Base-by-base conservation (phyloP, 1,140 invertebrate genomes). In the Phthorimaea operculella region DNA sequence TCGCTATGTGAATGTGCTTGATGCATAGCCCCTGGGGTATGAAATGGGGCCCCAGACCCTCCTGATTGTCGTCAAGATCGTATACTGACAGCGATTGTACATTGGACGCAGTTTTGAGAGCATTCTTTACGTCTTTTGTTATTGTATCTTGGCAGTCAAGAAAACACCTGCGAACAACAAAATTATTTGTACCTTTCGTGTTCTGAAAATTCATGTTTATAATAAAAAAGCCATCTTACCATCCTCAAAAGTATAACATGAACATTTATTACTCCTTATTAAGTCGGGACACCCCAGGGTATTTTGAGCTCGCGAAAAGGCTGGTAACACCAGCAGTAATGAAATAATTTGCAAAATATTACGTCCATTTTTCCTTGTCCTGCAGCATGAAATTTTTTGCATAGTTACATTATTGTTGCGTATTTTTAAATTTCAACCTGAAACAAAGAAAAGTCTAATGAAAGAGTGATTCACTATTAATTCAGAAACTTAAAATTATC, bases 1-100 rank as follows among this genome's bases (percentile, higher is more conserved):
- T 93, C 2, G 94, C 94, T 68, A 94, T 92, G 79, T 94, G 92
- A 54, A 96, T 87, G 79, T 95, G 91, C 51, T 90, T 89, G 67
- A 96, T 93, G 59, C 90, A 89, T 44, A 91, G 88, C 60, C 90
- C 90, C 69, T 76, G 79, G 61, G 82, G 82, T 74, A 83, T 75
- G 66, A 85, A 77, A 74, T 77, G 70, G 64, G 79, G 70, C 71
- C 76, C 79, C 75, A 85, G 70, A 64, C 60, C 61, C 62, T 83
- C 76, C 64, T 83, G 77, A 57, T 72, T 76, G 59, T 72, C 72
- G 50, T 83, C 74, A 48, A 85, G 74, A 54, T 83, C 79, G 56
- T 76, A 77, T 63, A 85, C 61, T 58, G 78, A 74, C 58, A 85
- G 66, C 28, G 82, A 76, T 60, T 83, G 71, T 62, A 83, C 68